Evolutionary conservation across 1,140 invertebrate species (phyloP).

Genomic region (Micrasema minimum): DNA sequence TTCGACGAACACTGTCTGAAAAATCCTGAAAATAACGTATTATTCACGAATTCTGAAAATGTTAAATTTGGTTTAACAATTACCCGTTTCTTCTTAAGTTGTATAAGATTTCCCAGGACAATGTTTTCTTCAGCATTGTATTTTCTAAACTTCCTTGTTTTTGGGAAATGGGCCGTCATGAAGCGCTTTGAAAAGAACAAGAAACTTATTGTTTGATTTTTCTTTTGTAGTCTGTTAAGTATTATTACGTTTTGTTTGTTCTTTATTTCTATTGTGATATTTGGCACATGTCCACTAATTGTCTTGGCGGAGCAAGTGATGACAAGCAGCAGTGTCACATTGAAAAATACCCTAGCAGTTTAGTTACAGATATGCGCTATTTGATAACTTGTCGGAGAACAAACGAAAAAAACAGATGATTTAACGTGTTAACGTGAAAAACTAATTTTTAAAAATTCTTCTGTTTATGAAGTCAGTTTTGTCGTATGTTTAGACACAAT

Average conservation of each 20-base stretch:
- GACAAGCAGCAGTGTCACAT: neutral
- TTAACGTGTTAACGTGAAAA: too few relatives aligned
- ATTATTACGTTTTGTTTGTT: too few relatives aligned
- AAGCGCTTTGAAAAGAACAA: slow-evolving; percentile 1
- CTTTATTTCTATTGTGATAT: slow-evolving; percentile 9
- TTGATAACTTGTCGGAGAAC: too few relatives aligned
- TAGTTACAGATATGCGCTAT: slow-evolving; percentile 8
- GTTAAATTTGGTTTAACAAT: slow-evolving; percentile 2
- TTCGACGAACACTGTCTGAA: neutral
- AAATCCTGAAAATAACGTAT: slow-evolving; percentile 3
- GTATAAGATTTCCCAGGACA: slow-evolving; percentile 9
- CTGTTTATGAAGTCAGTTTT: too few relatives aligned
- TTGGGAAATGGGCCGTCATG: slow-evolving; percentile 2
- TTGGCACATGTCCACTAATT: slow-evolving; percentile 23
- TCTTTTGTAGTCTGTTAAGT: slow-evolving; percentile 16
- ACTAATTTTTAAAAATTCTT: too few relatives aligned
- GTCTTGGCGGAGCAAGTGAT: neutral
- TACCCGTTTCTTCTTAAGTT: slow-evolving; percentile 14
- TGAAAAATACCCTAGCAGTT: neutral
- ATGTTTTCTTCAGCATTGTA: slow-evolving; percentile 30
- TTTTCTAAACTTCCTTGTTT: slow-evolving; percentile 27
- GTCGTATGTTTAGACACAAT: too few relatives aligned
- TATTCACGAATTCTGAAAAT: slow-evolving; percentile 9
- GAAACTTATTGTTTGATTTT: slow-evolving; percentile 6
- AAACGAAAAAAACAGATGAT: too few relatives aligned